A percentile compares a stretch with the other conserved stretches of the same genome.
These are phyloP conservation scores for Nomada goodeniana DNA, from an alignment of 2,888 invertebrate genomes.

Conservation along the genomic window DNA sequence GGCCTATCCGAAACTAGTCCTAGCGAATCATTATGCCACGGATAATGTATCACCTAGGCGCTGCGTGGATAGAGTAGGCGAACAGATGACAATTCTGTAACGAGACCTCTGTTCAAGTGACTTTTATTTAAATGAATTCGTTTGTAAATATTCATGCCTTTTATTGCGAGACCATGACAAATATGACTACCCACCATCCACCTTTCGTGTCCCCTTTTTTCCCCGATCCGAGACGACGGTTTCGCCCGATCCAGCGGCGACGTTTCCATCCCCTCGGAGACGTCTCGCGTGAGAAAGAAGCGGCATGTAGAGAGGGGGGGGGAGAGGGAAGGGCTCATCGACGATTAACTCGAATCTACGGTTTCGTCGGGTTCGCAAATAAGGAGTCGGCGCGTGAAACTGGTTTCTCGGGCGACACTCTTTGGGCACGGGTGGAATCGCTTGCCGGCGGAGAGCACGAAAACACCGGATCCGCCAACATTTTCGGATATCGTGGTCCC, in stretches of 20 bases:
- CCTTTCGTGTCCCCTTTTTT: too few relatives aligned
- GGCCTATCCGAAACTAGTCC: slow-evolving; percentile 69
- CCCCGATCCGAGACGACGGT: neutral
- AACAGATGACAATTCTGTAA: slow-evolving; percentile 47
- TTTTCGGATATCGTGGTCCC: slow-evolving; percentile 74
- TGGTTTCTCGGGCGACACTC: slow-evolving; percentile 74
- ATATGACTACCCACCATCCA: slow-evolving; percentile 12
- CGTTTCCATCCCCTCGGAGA: neutral
- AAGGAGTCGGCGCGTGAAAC: slow-evolving; percentile 75
- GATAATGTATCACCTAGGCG: slow-evolving; percentile 57
- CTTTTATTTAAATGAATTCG: slow-evolving; percentile 78
- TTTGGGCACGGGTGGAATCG: slow-evolving; percentile 59
- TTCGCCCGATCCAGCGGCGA: neutral
- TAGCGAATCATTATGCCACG: slow-evolving; percentile 62
- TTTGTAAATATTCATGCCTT: slow-evolving; percentile 76
- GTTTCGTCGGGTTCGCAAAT: slow-evolving; percentile 79
- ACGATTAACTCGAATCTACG: slow-evolving; percentile 80
- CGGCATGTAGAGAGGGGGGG: neutral
- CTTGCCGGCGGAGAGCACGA: slow-evolving; percentile 63
- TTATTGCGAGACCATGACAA: neutral
- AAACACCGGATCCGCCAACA: slow-evolving; percentile 74
- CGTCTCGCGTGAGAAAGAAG: neutral
- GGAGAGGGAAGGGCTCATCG: slow-evolving; percentile 63
- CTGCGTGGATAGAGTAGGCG: slow-evolving; percentile 44
- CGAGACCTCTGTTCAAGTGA: slow-evolving; percentile 69